These are phyloP conservation scores for Boulengeromyrus knoepffleri DNA, from an alignment of 2,113 vertebrate genomes.

Conservation along the genomic window DNA sequence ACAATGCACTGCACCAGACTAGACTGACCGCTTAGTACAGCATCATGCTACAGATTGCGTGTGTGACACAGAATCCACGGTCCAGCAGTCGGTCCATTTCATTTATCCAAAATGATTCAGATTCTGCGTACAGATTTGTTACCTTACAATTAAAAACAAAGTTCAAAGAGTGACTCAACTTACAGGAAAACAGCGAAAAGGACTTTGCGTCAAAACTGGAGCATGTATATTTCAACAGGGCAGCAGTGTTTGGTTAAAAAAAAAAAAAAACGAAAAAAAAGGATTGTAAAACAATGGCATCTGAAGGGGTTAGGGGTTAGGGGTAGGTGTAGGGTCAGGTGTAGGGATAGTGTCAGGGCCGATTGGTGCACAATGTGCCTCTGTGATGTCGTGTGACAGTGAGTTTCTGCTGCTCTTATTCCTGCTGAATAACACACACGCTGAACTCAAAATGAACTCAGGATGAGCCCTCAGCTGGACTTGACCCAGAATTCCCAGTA, in stretches of 20 bases:
- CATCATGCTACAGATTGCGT: background rate
- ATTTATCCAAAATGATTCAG: background rate
- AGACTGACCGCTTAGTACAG: background rate
- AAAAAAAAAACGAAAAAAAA: background rate
- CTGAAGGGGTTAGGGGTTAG: background rate
- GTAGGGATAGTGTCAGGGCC: background rate
- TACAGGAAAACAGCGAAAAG: background rate
- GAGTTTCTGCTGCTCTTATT: background rate
- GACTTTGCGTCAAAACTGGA: background rate
- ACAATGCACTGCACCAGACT: background rate
- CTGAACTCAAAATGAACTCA: background rate
- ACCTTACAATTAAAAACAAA: background rate
- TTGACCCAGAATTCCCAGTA: background rate
- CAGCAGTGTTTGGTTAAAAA: background rate
- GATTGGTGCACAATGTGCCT: background rate
- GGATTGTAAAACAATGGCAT: background rate
- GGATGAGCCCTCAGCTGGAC: background rate
- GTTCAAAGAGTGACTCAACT: background rate
- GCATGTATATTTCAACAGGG: background rate
- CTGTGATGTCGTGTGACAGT: background rate
- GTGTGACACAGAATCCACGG: background rate
- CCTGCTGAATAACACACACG: background rate
- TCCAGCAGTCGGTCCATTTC: background rate
- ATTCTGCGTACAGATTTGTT: background rate
- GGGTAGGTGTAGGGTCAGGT: background rate